Percentiles rank a stretch among this genome's conserved stretches.
phyloP scores from a whole-genome alignment of 2,113 vertebrate species.

The Anser cygnoides region DNA sequence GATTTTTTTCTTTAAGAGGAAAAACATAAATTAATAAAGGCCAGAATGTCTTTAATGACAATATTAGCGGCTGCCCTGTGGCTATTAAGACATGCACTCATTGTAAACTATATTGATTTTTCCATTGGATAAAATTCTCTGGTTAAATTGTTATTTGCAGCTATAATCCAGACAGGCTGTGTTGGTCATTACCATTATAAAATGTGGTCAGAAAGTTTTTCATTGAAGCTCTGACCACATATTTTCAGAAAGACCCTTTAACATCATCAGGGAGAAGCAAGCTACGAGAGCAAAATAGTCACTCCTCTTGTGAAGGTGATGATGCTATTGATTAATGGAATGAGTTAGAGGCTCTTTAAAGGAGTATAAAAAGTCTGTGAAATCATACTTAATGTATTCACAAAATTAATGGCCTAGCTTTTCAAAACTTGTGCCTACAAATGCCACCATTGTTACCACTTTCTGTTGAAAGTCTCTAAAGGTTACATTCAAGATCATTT shows the following conservation, averaged over 20 bases:
- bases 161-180: neutral
- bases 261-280: neutral
- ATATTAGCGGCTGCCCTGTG: conserved; percentile 43
- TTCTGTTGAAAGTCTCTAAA: neutral
- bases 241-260: conserved; percentile 12
- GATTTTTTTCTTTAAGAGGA: conserved; percentile 71
- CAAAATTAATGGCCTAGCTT: neutral
- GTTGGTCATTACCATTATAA: neutral
- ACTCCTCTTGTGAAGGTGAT: neutral
- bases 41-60: conserved; percentile 60
- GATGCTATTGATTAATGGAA: neutral
- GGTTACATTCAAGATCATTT: neutral
- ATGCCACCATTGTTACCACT: neutral
- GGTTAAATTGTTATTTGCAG: conserved; percentile 69
- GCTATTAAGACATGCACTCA: conserved; percentile 69
- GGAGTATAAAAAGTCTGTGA: neutral
- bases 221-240: neutral
- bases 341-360: neutral
- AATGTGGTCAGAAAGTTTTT: neutral
- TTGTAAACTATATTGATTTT: conserved; percentile 61
- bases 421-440: neutral
- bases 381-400: neutral
- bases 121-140: conserved; percentile 51
- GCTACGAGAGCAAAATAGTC: neutral
- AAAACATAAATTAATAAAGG: conserved; percentile 72